These are phyloP conservation scores for Congeria kusceri DNA, from an alignment of 2,888 invertebrate genomes.

Conservation along the genomic window DNA sequence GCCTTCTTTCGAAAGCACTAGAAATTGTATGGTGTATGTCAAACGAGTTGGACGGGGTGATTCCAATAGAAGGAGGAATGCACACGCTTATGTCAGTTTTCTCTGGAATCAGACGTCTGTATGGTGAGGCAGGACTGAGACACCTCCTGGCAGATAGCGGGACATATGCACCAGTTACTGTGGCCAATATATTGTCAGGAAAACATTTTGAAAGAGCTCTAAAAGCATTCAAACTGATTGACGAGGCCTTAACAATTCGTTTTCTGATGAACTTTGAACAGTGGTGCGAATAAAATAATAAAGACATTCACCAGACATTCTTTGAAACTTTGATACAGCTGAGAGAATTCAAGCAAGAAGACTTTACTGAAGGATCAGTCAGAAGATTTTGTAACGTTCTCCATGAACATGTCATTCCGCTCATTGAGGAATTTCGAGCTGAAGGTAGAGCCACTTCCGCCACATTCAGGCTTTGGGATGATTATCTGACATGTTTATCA, in stretches of 20 bases:
- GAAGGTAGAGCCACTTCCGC: constrained; percentile 27
- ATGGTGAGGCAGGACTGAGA: constrained; percentile 35
- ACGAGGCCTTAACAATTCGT: constrained; percentile 26
- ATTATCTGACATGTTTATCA: constrained; percentile 26
- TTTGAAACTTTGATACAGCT: not conserved
- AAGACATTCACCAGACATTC: not conserved
- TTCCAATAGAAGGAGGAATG: constrained; percentile 43
- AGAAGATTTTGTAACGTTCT: not conserved
- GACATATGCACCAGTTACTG: constrained; percentile 31
- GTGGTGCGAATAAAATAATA: not conserved
- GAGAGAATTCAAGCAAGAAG: not conserved
- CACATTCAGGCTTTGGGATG: constrained; percentile 37
- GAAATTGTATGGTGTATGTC: constrained; percentile 32
- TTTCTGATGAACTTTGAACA: constrained; percentile 10
- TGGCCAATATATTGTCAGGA: constrained; percentile 32
- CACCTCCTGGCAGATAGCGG: constrained; percentile 29
- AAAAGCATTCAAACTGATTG: constrained; percentile 27
- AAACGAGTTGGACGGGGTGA: constrained; percentile 21
- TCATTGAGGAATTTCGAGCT: constrained; percentile 18
- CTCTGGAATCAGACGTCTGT: constrained; percentile 22
- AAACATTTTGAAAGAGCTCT: constrained; percentile 42
- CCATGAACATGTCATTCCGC: not conserved
- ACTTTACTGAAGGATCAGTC: too few species aligned
- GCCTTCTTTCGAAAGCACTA: constrained; percentile 30
- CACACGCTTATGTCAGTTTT: constrained; percentile 41